Conservation (phyloP, 2,797 vertebrate species). For the Cossypha heuglini region DNA sequence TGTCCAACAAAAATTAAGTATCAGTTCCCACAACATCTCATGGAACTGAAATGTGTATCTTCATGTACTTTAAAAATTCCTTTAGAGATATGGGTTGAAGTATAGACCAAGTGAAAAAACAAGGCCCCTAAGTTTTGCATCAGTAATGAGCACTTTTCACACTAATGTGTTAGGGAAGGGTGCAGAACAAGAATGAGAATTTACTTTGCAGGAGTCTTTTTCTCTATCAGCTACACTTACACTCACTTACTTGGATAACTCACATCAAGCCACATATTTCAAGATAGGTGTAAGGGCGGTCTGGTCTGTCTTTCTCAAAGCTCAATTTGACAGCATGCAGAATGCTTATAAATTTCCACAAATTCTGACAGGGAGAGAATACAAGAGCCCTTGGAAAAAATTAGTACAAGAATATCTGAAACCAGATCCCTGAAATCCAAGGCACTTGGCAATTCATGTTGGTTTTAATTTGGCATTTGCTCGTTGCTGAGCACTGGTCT, state of each 20-base stretch:
- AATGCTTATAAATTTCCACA: background rate
- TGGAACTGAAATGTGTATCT: background rate
- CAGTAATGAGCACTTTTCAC: background rate
- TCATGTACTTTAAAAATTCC: background rate
- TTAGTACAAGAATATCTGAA: background rate
- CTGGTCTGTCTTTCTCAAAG: background rate
- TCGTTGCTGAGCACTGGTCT: background rate
- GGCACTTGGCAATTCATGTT: background rate
- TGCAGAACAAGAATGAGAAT: background rate
- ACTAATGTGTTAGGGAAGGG: accelerated
- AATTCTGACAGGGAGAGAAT: background rate
- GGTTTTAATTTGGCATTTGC: background rate
- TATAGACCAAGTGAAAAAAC: background rate
- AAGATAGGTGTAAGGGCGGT: accelerated
- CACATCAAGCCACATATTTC: background rate
- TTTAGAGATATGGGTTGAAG: background rate
- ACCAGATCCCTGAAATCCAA: background rate
- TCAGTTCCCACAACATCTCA: background rate
- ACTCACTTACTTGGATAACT: background rate
- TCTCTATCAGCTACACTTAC: background rate
- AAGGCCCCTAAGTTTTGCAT: background rate
- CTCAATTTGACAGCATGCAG: background rate
- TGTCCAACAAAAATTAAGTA: background rate
- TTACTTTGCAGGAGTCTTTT: background rate
- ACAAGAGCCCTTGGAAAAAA: background rate